These are phyloP conservation scores for Branchinecta sandiegonensis DNA, from an alignment of 2,888 invertebrate species.

Conservation along the genomic window DNA sequence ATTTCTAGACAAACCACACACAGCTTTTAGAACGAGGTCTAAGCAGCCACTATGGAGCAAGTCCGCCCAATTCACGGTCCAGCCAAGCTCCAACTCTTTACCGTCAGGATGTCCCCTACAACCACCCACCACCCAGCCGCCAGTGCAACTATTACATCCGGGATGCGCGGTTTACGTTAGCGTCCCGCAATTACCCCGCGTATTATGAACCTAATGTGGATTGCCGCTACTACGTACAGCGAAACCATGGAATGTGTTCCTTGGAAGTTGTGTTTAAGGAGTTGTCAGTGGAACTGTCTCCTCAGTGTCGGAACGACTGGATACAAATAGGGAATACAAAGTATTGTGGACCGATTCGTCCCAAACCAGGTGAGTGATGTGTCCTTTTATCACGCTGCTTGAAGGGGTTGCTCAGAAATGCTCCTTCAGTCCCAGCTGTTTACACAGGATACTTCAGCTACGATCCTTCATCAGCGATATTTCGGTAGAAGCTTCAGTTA, in stretches of 20 bases:
- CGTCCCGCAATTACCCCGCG: constrained; percentile 7
- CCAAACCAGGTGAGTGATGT: not conserved
- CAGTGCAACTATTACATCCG: not conserved
- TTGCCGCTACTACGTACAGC: not conserved
- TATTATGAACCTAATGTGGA: not conserved
- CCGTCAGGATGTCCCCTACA: too few species aligned
- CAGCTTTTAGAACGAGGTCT: too few species aligned
- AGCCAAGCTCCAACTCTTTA: too few species aligned
- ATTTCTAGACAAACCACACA: too few species aligned
- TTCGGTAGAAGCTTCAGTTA: too few species aligned
- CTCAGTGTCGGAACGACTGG: constrained; percentile 20
- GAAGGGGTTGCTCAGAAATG: too few species aligned
- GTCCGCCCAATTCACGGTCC: too few species aligned
- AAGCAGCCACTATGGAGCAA: too few species aligned
- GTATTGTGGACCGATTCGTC: constrained; percentile 19
- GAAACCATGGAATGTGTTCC: not conserved
- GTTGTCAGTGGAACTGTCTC: constrained; percentile 17
- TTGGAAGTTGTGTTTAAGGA: not conserved
- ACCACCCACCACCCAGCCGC: not conserved
- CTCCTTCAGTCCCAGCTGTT: too few species aligned
- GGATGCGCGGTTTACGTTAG: not conserved
- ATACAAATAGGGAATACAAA: constrained; percentile 17
- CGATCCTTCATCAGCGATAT: too few species aligned
- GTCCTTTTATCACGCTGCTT: not conserved
- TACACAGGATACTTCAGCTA: too few species aligned